Evolutionary conservation across 53 echinoderm and acorn worm species (phyloP).

Genomic region (Zoroaster sp.): DNA sequence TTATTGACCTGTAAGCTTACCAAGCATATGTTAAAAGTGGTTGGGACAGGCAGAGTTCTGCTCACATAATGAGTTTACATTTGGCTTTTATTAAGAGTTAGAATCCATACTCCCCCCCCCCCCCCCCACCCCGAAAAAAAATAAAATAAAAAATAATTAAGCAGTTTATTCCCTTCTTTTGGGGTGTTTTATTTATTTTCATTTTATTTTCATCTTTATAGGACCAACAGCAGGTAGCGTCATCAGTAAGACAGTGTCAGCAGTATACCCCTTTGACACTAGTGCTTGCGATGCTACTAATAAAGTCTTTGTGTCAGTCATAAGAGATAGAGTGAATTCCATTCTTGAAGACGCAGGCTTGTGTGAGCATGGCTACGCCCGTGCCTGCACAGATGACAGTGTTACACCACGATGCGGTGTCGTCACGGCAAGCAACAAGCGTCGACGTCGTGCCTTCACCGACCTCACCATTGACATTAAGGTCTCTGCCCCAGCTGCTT

Average conservation of each 20-base stretch:
- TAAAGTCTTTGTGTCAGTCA: constrained; percentile 33
- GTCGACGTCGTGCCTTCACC: constrained; percentile 42
- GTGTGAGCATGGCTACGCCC: constrained; percentile 36
- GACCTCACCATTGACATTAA: constrained; percentile 70
- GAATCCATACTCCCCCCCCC: too few relatives aligned
- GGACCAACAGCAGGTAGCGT: constrained; percentile 57
- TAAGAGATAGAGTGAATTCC: constrained; percentile 35
- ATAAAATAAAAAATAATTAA: neutral
- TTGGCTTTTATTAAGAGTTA: too few relatives aligned
- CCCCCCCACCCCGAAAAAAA: too few relatives aligned
- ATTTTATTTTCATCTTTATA: neutral
- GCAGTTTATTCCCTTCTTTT: too few relatives aligned
- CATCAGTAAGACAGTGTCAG: constrained; percentile 61
- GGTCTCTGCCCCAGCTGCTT: constrained; percentile 41
- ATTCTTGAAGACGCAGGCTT: neutral
- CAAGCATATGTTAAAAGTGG: too few relatives aligned
- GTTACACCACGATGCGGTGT: constrained; percentile 40
- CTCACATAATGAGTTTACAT: too few relatives aligned
- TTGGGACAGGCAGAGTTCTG: too few relatives aligned
- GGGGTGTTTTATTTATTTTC: too few relatives aligned
- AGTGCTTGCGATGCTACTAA: constrained; percentile 20
- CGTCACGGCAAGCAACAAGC: constrained; percentile 3
- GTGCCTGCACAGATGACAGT: constrained; percentile 46
- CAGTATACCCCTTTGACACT: constrained; percentile 53
- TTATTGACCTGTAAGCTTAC: neutral